Conservation (phyloP, 2,888 invertebrate genomes). For the Mesorhabditis spiculigera region DNA sequence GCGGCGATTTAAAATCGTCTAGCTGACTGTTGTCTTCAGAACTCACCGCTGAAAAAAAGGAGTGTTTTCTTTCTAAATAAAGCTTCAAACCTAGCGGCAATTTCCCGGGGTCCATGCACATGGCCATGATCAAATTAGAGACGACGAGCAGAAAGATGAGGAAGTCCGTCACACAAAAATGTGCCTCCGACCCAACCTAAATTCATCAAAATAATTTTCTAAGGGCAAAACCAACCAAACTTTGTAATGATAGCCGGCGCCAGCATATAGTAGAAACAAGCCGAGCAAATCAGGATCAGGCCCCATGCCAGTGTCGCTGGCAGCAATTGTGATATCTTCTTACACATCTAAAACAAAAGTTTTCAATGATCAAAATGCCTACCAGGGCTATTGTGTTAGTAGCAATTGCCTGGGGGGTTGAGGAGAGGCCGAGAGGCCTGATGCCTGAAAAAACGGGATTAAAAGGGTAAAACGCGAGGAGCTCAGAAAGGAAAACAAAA, state of each 20-base stretch:
- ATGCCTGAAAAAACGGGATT: too few species aligned
- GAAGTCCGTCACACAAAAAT: conserved; percentile 79
- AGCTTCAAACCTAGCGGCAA: background rate
- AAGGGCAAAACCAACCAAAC: conserved; percentile 21
- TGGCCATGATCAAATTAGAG: conserved; percentile 96
- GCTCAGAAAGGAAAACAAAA: too few species aligned
- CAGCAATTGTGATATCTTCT: conserved; percentile 90
- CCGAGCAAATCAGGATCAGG: conserved; percentile 73
- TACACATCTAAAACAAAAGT: conserved; percentile 66
- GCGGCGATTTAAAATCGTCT: conserved; percentile 86
- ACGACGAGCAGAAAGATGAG: conserved; percentile 93
- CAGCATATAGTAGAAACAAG: conserved; percentile 44
- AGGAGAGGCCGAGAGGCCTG: too few species aligned
- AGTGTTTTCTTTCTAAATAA: background rate
- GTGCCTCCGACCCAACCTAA: conserved; percentile 25
- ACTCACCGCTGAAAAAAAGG: conserved; percentile 73
- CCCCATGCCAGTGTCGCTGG: conserved; percentile 98
- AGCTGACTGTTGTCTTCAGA: conserved; percentile 84
- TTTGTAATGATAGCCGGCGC: conserved; percentile 28
- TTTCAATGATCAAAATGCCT: background rate
- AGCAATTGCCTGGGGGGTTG: too few species aligned
- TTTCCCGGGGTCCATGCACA: conserved; percentile 72
- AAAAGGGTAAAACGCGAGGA: too few species aligned
- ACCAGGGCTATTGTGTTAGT: background rate
- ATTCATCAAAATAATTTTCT: background rate